phyloP scores from a whole-genome alignment of 2,113 vertebrate species.

The Hippocampus mohnikei region DNA sequence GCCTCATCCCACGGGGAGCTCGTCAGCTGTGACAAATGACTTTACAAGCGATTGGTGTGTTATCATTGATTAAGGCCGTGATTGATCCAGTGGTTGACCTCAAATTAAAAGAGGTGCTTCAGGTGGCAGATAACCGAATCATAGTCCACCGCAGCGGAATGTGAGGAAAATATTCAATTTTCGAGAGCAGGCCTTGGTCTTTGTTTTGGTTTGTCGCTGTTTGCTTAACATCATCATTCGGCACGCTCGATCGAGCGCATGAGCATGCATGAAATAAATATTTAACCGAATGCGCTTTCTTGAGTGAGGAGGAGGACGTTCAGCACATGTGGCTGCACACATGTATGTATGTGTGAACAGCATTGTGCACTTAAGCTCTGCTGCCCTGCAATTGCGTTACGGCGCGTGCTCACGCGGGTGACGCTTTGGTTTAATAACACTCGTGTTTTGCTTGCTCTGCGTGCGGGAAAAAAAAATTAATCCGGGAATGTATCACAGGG shows the following conservation, averaged over 20 bases:
- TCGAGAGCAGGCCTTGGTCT: background rate
- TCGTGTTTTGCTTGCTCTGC: too few species aligned
- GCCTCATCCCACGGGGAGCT: background rate
- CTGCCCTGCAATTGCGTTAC: background rate
- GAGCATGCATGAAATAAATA: conserved; percentile 2
- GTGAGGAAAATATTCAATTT: background rate
- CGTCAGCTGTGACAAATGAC: conserved; percentile 36
- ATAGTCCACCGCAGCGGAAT: background rate
- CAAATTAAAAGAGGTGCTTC: conserved; percentile 21
- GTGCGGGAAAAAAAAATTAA: background rate
- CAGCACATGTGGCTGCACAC: background rate
- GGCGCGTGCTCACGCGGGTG: conserved; percentile 17
- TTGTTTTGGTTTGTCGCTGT: background rate
- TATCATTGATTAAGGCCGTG: conserved; percentile 34
- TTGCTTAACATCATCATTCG: background rate
- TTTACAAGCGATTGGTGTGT: conserved; percentile 42
- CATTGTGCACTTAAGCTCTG: conserved; percentile 32
- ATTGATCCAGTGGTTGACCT: conserved; percentile 41
- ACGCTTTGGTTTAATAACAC: background rate
- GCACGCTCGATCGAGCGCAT: background rate
- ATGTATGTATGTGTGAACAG: conserved; percentile 17
- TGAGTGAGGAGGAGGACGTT: background rate
- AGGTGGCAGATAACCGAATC: background rate
- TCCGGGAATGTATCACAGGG: background rate
- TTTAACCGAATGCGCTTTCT: background rate